phyloP scores from a whole-genome alignment of 2,113 vertebrate species.

The Malurus melanocephalus region DNA sequence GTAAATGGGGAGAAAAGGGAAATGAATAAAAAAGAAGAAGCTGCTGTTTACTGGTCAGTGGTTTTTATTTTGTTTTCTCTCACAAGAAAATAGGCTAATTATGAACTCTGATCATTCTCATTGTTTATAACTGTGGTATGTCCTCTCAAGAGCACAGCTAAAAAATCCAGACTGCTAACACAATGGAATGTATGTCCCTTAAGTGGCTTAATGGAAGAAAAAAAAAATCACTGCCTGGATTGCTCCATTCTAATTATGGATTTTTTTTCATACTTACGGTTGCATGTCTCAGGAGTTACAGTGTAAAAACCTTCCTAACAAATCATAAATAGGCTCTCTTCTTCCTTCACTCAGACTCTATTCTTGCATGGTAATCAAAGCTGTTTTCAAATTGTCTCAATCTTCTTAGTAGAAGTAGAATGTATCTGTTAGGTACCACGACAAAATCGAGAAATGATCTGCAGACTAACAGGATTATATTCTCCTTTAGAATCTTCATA shows the following conservation, averaged over 20 bases:
- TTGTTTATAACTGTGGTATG: neutral
- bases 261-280: neutral
- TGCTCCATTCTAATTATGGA: neutral
- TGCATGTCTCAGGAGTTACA: neutral
- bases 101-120: neutral
- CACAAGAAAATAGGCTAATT: neutral
- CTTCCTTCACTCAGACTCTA: neutral
- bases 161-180: neutral
- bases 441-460: neutral
- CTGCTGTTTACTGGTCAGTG: neutral
- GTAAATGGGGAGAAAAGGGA: accelerated
- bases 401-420: neutral
- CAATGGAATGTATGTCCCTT: neutral
- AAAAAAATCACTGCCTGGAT: neutral
- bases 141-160: neutral
- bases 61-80: neutral
- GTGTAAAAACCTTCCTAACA: neutral
- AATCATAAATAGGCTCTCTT: neutral
- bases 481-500: neutral
- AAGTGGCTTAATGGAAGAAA: neutral
- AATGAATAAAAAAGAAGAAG: neutral
- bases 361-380: neutral
- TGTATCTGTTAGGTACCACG: neutral
- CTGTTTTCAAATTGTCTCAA: neutral
- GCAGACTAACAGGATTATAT: neutral